Percentiles rank a stretch among this genome's conserved stretches.
phyloP scores from a whole-genome alignment of 1,140 invertebrate species.

The Phortica variegata region DNA sequence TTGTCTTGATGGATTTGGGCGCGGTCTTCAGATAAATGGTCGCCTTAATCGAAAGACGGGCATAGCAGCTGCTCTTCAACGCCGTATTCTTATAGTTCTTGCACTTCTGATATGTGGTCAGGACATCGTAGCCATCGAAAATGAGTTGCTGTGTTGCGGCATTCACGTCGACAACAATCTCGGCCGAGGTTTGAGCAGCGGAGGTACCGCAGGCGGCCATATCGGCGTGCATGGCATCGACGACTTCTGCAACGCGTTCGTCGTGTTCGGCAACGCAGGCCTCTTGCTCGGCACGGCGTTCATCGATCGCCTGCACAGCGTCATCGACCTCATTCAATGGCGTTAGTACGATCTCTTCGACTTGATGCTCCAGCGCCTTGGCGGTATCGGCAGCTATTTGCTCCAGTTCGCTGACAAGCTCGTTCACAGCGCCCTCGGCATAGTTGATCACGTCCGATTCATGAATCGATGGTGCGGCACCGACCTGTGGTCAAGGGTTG shows the following conservation, averaged over 20 bases:
- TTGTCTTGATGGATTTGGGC: constrained; percentile 13
- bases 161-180: constrained; percentile 13
- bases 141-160: constrained; percentile 11
- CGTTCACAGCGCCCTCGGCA: constrained; percentile 14
- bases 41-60: constrained; percentile 8
- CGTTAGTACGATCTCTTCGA: constrained; percentile 12
- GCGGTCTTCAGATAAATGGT: constrained; percentile 11
- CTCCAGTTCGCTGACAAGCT: constrained; percentile 6
- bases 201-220: constrained; percentile 5
- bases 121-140: constrained; percentile 13
- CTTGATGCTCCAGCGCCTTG: constrained; percentile 6
- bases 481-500: no score
- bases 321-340: constrained; percentile 10
- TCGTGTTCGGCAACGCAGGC: constrained; percentile 11
- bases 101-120: constrained; percentile 9
- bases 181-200: constrained; percentile 9
- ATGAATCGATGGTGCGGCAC: no score
- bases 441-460: no score
- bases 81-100: constrained; percentile 10
- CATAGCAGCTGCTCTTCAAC: constrained; percentile 13
- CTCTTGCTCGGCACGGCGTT: constrained; percentile 1
- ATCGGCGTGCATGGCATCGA: constrained; percentile 9
- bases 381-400: constrained; percentile 4
- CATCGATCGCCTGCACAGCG: constrained; percentile 10
- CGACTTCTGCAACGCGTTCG: neutral